Conservation (phyloP, 2,113 vertebrate species). For the Gallinago media region DNA sequence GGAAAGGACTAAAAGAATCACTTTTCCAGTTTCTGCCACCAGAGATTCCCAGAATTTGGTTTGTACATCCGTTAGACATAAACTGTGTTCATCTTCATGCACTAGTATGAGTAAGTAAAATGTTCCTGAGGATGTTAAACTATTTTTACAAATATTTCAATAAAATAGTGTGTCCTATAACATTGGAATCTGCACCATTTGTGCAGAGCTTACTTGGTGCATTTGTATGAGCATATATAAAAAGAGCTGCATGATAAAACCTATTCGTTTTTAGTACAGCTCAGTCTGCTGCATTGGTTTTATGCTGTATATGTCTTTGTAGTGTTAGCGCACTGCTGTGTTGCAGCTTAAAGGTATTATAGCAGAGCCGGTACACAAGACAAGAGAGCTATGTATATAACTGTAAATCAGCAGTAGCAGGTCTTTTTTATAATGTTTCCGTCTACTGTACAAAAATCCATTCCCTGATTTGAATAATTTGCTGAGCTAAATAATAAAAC, state of each 20-base stretch:
- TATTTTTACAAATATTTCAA: not conserved
- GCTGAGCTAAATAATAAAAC: not conserved
- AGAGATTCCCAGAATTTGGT: not conserved
- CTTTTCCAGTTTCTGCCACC: not conserved
- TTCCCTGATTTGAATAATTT: not conserved
- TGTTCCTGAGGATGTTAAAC: not conserved
- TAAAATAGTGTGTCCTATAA: not conserved
- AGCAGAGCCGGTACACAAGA: not conserved
- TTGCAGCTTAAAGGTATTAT: not conserved
- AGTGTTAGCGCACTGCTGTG: not conserved
- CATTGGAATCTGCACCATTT: not conserved
- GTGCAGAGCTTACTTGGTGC: not conserved
- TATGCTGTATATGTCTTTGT: constrained; percentile 25
- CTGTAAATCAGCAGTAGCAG: constrained; percentile 12
- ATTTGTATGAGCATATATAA: not conserved
- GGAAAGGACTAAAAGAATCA: not conserved
- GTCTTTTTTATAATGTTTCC: not conserved
- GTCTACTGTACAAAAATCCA: not conserved
- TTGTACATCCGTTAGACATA: not conserved
- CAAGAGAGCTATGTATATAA: not conserved
- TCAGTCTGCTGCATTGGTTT: constrained; percentile 8
- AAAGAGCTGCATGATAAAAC: not conserved
- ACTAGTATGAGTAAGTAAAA: not conserved
- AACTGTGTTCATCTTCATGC: not conserved
- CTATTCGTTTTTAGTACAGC: not conserved